Evolutionary conservation across 2,888 invertebrate species (phyloP).

Genomic region (Polyploca ridens): DNA sequence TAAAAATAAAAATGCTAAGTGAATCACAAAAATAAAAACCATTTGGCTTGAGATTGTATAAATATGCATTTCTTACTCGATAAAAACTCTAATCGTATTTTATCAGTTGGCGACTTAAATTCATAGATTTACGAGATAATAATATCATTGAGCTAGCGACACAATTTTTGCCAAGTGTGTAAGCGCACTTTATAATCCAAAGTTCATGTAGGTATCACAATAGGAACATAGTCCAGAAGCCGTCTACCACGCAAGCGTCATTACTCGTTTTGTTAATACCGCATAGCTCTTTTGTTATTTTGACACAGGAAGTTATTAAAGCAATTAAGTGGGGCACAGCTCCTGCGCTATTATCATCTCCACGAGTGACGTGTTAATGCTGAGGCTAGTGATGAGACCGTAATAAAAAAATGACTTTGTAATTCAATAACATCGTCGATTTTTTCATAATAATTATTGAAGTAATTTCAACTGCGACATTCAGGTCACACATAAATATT

Average conservation of each 20-base stretch:
- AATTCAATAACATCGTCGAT: background rate
- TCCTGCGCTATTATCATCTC: conserved; percentile 81
- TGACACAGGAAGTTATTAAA: conserved; percentile 85
- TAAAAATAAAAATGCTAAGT: no score
- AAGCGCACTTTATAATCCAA: conserved; percentile 17
- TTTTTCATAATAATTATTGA: background rate
- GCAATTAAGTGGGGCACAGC: conserved; percentile 82
- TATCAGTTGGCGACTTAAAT: no score
- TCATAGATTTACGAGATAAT: no score
- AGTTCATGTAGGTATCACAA: conserved; percentile 42
- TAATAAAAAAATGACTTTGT: conserved; percentile 24
- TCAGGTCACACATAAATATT: background rate
- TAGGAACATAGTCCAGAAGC: conserved; percentile 61
- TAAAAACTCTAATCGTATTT: no score
- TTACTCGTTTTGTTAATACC: conserved; percentile 77
- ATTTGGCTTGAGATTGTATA: no score
- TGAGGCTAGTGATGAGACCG: conserved; percentile 63
- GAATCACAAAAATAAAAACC: no score
- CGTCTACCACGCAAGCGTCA: conserved; percentile 56
- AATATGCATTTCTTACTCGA: no score
- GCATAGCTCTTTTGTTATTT: conserved; percentile 82
- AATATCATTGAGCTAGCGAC: background rate
- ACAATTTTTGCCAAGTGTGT: conserved; percentile 10
- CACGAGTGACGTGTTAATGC: conserved; percentile 83
- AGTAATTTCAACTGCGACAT: background rate